These are phyloP conservation scores for Lasioglossum oenotherae DNA, from an alignment of 2,888 invertebrate genomes.

Conservation along the genomic window DNA sequence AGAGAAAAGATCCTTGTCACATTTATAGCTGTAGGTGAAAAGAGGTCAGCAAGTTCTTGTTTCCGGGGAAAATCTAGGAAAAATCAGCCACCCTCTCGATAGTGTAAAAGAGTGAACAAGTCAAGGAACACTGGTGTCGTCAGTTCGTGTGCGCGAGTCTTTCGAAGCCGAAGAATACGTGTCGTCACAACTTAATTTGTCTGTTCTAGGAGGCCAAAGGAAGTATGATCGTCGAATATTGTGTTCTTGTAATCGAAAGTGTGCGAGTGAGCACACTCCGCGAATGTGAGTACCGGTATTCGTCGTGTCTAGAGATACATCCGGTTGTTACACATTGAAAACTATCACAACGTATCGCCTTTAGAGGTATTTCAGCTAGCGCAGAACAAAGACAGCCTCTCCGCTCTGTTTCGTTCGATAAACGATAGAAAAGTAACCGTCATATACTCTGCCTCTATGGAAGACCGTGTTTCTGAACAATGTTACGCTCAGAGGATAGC, in stretches of 20 bases:
- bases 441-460: constrained; percentile 54
- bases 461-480: constrained; percentile 61
- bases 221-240: constrained; percentile 30
- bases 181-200: constrained; percentile 32
- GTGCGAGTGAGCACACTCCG: constrained; percentile 15
- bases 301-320: constrained; percentile 15
- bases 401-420: constrained; percentile 16
- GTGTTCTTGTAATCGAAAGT: neutral
- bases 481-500: constrained; percentile 22
- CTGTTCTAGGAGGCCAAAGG: constrained; percentile 37
- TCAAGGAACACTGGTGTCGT: constrained; percentile 65
- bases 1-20: neutral
- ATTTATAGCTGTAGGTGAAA: neutral
- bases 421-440: constrained; percentile 45
- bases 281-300: neutral
- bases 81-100: constrained; percentile 78
- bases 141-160: constrained; percentile 50
- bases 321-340: constrained; percentile 53
- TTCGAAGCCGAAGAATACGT: constrained; percentile 40
- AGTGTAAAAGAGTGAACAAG: constrained; percentile 67
- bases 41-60: constrained; percentile 51
- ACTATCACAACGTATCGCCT: constrained; percentile 64
- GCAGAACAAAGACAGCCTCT: constrained; percentile 40
- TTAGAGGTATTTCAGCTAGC: constrained; percentile 36
- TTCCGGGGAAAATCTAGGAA: constrained; percentile 69